Conservation (phyloP, 1,140 invertebrate genomes). For the Coelopa frigida region DNA sequence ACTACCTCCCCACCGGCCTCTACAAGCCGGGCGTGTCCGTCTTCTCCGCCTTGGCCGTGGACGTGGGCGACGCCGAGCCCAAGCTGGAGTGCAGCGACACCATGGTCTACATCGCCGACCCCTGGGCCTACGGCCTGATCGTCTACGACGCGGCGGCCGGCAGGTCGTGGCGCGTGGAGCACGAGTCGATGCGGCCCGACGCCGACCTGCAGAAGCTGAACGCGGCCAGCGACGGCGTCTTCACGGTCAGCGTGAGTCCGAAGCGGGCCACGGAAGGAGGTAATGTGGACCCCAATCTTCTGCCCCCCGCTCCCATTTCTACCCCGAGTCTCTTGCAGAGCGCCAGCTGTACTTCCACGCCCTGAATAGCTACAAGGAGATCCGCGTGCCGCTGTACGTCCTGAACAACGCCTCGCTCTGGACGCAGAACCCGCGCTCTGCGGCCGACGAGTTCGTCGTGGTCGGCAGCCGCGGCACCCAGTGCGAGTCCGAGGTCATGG, state of each 20-base stretch:
- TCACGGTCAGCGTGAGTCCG: conserved; percentile 62
- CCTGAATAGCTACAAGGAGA: conserved; percentile 63
- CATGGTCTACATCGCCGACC: conserved; percentile 69
- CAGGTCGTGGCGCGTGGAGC: conserved; percentile 59
- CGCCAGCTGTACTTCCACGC: conserved; percentile 68
- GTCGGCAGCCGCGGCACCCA: conserved; percentile 35
- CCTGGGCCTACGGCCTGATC: conserved; percentile 59
- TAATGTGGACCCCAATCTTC: too few species aligned
- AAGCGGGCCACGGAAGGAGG: conserved; percentile 17
- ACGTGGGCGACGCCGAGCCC: conserved; percentile 46
- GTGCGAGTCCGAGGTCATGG: conserved; percentile 52
- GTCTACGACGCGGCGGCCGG: conserved; percentile 57
- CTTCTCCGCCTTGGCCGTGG: conserved; percentile 51
- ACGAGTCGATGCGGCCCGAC: conserved; percentile 63
- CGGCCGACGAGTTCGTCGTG: conserved; percentile 15
- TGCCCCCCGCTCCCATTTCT: too few species aligned
- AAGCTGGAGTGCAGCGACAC: conserved; percentile 53
- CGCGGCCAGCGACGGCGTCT: conserved; percentile 55
- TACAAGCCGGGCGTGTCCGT: conserved; percentile 47
- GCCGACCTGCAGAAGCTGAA: conserved; percentile 56
- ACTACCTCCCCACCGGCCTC: conserved; percentile 48
- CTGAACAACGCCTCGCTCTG: conserved; percentile 55
- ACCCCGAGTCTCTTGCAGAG: conserved; percentile 16
- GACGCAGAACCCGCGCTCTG: neutral
- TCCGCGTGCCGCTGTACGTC: conserved; percentile 55